These are phyloP conservation scores for Dyspetes luteomarginatus DNA, from an alignment of 2,888 invertebrate genomes.

Conservation along the genomic window DNA sequence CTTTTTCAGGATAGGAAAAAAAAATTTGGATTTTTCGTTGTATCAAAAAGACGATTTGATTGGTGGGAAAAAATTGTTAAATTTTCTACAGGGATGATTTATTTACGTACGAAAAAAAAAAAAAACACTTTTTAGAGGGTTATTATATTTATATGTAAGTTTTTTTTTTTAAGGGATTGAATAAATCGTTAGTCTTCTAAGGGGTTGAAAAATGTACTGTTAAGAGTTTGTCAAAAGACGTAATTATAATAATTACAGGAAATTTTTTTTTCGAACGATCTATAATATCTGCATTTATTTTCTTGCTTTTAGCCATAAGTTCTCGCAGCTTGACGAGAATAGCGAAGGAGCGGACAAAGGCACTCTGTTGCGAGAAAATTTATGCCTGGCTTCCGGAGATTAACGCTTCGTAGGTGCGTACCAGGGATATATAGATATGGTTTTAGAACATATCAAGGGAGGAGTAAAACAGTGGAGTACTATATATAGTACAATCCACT, in stretches of 20 bases:
- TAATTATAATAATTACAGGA: not conserved
- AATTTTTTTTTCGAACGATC: too few relatives aligned
- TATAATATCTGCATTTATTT: too few relatives aligned
- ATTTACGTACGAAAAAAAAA: not conserved
- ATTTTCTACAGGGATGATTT: not conserved
- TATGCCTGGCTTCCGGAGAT: constrained; percentile 39
- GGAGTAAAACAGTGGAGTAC: not conserved
- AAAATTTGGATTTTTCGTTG: constrained; percentile 10
- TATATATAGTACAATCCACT: constrained; percentile 8
- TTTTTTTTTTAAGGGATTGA: not conserved
- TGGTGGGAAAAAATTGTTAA: not conserved
- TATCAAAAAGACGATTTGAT: not conserved
- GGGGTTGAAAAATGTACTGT: not conserved
- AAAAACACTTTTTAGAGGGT: not conserved
- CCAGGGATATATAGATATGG: not conserved
- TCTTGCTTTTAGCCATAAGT: not conserved
- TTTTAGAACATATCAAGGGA: not conserved
- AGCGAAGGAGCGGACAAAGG: not conserved
- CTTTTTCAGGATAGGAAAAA: not conserved
- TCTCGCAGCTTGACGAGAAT: not conserved
- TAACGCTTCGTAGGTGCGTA: constrained; percentile 26
- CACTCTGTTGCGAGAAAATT: constrained; percentile 35
- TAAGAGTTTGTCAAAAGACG: not conserved
- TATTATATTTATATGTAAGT: not conserved
- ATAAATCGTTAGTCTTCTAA: not conserved